Conservation (phyloP, 2,113 vertebrate species). For the Esox niger region DNA sequence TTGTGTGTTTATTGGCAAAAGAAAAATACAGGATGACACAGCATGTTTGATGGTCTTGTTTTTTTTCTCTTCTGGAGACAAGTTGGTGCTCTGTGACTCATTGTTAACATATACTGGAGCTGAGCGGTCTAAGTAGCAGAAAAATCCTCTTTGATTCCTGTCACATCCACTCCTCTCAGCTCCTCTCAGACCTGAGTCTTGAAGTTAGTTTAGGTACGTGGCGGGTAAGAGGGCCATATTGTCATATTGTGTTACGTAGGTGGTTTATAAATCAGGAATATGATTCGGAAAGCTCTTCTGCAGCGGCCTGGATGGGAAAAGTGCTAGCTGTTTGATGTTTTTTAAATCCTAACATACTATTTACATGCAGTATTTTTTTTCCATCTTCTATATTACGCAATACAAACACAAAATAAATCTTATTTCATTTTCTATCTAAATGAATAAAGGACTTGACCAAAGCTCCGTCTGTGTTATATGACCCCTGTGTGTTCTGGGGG, state of each 20-base stretch:
- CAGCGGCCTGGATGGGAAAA: slow-evolving; percentile 22
- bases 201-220: slow-evolving; percentile 40
- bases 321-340: too few species aligned
- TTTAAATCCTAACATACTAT: too few species aligned
- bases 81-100: neutral
- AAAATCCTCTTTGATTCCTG: slow-evolving; percentile 45
- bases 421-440: too few species aligned
- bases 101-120: slow-evolving; percentile 17
- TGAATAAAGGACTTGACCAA: too few species aligned
- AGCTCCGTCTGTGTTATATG: too few species aligned
- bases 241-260: slow-evolving; percentile 56
- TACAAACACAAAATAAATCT: too few species aligned
- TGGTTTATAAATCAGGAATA: slow-evolving; percentile 49
- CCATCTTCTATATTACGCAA: too few species aligned
- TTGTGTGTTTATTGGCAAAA: neutral
- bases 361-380: too few species aligned
- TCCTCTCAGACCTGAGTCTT: slow-evolving; percentile 21
- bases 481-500: neutral
- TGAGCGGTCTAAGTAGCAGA: slow-evolving; percentile 42
- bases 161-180: slow-evolving; percentile 37
- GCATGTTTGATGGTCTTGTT: neutral
- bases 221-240: slow-evolving; percentile 31
- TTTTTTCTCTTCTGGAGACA: neutral
- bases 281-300: slow-evolving; percentile 10
- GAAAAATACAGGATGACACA: neutral